Evolutionary conservation across 2,888 invertebrate species (phyloP).

Genomic region (Carcina quercana): DNA sequence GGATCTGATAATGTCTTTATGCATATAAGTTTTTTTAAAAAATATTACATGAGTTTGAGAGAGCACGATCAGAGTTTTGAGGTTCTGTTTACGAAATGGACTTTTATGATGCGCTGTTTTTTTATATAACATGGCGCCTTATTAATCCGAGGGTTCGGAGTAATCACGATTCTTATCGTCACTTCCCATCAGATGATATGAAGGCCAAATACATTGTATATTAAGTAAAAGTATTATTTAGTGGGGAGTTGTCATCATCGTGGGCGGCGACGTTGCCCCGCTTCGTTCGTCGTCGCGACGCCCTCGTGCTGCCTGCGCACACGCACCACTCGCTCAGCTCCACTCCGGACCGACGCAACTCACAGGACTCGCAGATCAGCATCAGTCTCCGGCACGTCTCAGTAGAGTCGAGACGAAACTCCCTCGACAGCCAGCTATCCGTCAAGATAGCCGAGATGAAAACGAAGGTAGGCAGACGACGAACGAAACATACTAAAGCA

Average conservation of each 20-base stretch:
- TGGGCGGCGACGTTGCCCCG: slow-evolving; percentile 95
- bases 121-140: no score
- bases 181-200: no score
- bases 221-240: no score
- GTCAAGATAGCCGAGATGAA: slow-evolving; percentile 90
- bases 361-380: slow-evolving; percentile 80
- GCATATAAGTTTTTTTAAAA: no score
- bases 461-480: slow-evolving; percentile 77
- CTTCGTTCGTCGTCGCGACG: slow-evolving; percentile 88
- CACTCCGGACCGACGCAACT: slow-evolving; percentile 76
- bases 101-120: no score
- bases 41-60: no score
- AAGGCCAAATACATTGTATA: no score
- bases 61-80: no score
- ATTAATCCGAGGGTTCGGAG: no score
- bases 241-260: slow-evolving; percentile 90
- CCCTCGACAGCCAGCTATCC: slow-evolving; percentile 90
- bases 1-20: no score
- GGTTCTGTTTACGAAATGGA: no score
- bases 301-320: slow-evolving; percentile 77
- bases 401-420: slow-evolving; percentile 89
- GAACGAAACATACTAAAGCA: slow-evolving; percentile 59
- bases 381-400: slow-evolving; percentile 88
- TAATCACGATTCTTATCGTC: no score
- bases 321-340: slow-evolving; percentile 68